These are phyloP conservation scores for Drosophila mimetica DNA, from an alignment of 2,888 invertebrate genomes.

Conservation along the genomic window DNA sequence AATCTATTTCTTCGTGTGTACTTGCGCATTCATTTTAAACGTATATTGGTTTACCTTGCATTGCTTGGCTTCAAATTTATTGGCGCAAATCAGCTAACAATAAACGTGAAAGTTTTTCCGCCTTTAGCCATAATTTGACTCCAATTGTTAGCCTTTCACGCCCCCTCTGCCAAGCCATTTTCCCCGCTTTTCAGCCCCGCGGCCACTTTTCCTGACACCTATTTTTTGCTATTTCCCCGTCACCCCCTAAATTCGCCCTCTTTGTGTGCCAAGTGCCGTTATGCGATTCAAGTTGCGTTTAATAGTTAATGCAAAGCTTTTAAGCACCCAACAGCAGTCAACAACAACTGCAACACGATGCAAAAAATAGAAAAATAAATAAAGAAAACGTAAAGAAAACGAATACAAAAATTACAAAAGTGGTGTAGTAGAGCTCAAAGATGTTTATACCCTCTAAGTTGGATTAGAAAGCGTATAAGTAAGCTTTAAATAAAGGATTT, in stretches of 20 bases:
- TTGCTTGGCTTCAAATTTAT: constrained; percentile 55
- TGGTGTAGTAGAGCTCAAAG: not conserved
- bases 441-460: constrained; percentile 2
- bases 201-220: constrained; percentile 62
- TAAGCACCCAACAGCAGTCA: constrained; percentile 62
- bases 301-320: constrained; percentile 80
- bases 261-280: constrained; percentile 54
- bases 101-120: constrained; percentile 20
- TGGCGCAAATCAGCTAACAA: constrained; percentile 52
- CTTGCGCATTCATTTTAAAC: not conserved
- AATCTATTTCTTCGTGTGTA: not conserved
- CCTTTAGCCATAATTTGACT: constrained; percentile 39
- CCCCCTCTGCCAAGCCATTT: not conserved
- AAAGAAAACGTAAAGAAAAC: constrained; percentile 8
- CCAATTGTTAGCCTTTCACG: constrained; percentile 21
- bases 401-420: constrained; percentile 19
- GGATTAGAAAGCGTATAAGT: not conserved
- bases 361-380: constrained; percentile 25
- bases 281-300: constrained; percentile 75
- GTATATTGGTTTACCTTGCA: constrained; percentile 25
- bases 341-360: constrained; percentile 60
- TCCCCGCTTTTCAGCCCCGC: constrained; percentile 16
- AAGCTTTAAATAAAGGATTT: not conserved
- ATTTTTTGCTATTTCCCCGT: constrained; percentile 54
- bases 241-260: constrained; percentile 1